Evolutionary conservation across 1,140 invertebrate genomes (phyloP).

Genomic region (Hormaphis cornu): DNA sequence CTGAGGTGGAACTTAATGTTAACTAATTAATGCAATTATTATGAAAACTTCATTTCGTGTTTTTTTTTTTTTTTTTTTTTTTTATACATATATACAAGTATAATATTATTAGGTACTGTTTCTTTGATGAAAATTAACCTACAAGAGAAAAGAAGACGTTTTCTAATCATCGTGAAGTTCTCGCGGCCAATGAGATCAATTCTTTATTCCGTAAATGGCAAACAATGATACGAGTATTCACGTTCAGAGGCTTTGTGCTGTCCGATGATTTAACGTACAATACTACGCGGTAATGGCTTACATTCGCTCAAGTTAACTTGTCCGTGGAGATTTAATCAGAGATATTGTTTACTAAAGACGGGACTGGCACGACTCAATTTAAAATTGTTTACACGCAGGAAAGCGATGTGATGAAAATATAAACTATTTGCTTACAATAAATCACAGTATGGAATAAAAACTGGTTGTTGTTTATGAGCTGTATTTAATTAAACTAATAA

Average conservation of each 20-base stretch:
- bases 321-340: constrained; percentile 10
- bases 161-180: constrained; percentile 18
- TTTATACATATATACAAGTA: no score
- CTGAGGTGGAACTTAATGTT: constrained; percentile 30
- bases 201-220: constrained; percentile 23
- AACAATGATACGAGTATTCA: constrained; percentile 22
- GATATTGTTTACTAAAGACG: not conserved
- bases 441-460: no score
- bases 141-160: constrained; percentile 20
- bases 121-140: constrained; percentile 20
- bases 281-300: constrained; percentile 27
- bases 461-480: no score
- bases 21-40: constrained; percentile 32
- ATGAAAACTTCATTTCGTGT: constrained; percentile 25
- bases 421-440: not conserved
- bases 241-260: constrained; percentile 24
- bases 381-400: not conserved
- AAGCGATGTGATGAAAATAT: not conserved
- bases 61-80: not conserved
- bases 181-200: constrained; percentile 19
- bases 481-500: no score
- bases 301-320: constrained; percentile 4
- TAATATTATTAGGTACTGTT: not conserved
- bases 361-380: constrained; percentile 3
- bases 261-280: constrained; percentile 27